Base-by-base conservation (phyloP, 2,113 vertebrate genomes). In the Triplophysa tibetana region DNA sequence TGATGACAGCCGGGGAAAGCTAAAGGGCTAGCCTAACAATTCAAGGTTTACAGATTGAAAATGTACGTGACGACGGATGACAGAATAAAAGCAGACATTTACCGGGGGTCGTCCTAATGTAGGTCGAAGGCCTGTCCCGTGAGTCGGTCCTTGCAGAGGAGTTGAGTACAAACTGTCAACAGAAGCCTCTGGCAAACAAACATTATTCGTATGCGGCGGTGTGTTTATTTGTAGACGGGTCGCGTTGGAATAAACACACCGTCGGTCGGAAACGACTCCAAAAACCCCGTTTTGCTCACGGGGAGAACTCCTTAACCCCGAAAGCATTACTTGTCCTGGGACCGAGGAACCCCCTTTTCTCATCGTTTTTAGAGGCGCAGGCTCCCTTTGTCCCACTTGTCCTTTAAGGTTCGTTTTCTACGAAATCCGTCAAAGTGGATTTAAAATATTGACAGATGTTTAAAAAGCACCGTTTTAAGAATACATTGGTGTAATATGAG, bases 101-200 rank as follows among this genome's bases (percentile, higher is more conserved):
- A 90, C 89, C 88, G 87, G 89, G 54, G 89, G 87, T 72, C 86
- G 72, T 75, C 88, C 88, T 62, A 85, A 63, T 54, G 87, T 77
- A 12, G 85, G 83, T 81, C 81, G 70, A 11, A 77, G 75, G 79
- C 84, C 86, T 21, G 86, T 80, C 69, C 84, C 75, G 66, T 81
- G 76, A 12, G 83, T 75, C 70, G 87, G 41, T 78, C 82, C 85
- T 74, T 86, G 85, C 8, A 82, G 41, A 61, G 89, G 89, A 83
- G 87, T 90, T 24, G 84, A 75, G 63, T 85, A 88, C 66, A 87
- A 63, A 64, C 82, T 84, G 75, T 73, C 72, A 29, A 65, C 82
- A 63, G 83, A 82, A 70, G 81, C 56, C 41, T 88, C 87, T 50
- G 82, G 33, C 52, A 81, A 38, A 78, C 79, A 79, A 68, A 84